Evolutionary conservation across 2,113 vertebrate genomes (phyloP).

Genomic region (Microtus pennsylvanicus): DNA sequence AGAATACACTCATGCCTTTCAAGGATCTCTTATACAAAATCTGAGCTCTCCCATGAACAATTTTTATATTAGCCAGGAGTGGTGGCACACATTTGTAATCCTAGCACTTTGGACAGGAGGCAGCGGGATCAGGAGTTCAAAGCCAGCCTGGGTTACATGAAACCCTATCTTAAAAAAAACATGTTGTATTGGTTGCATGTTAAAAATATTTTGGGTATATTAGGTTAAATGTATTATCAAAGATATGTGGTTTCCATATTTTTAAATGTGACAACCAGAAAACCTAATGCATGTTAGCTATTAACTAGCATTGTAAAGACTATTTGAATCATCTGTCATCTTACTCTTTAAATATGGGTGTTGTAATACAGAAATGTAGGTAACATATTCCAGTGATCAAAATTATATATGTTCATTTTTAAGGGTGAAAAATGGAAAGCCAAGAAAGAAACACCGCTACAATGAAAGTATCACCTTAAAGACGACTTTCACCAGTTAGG

Average conservation of each 20-base stretch:
- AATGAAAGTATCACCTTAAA: conserved; percentile 45
- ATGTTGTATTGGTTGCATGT: not conserved
- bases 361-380: not conserved
- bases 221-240: conserved; percentile 33
- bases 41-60: conserved; percentile 16
- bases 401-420: conserved; percentile 34
- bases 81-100: not conserved
- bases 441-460: not conserved
- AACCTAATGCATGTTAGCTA: conserved; percentile 54
- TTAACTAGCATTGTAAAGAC: not conserved
- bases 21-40: conserved; percentile 36
- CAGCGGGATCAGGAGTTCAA: not conserved
- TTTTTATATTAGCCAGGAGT: not conserved
- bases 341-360: not conserved
- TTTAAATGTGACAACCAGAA: conserved; percentile 44
- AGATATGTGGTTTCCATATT: conserved; percentile 12
- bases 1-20: conserved; percentile 37
- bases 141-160: not conserved
- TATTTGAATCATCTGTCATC: conserved; percentile 36
- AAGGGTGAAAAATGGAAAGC: conserved; percentile 48
- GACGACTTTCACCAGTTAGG: not conserved
- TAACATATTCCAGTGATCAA: conserved; percentile 41
- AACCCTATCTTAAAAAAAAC: not conserved
- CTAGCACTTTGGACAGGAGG: not conserved
- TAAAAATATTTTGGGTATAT: conserved; percentile 41